Evolutionary conservation across 2,113 vertebrate genomes (phyloP).

Genomic region (Ellobius talpinus): DNA sequence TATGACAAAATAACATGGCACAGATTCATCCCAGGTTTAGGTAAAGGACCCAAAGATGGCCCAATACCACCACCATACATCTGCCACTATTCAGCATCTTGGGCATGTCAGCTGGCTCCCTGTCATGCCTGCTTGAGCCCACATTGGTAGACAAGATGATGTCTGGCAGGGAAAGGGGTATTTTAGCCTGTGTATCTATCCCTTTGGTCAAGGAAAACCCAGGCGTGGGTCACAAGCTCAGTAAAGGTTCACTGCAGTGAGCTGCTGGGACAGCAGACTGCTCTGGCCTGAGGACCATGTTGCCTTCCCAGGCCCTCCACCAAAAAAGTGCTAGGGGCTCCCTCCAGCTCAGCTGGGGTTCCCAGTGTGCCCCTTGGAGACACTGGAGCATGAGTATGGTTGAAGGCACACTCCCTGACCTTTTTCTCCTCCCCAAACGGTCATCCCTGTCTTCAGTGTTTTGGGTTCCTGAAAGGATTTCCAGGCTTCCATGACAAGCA

Average conservation of each 20-base stretch:
- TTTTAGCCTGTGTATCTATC: not conserved
- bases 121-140: not conserved
- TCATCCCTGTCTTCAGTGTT: not conserved
- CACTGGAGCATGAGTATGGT: not conserved
- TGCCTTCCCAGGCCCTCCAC: not conserved
- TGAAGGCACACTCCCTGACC: not conserved
- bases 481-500: not conserved
- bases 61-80: not conserved
- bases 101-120: not conserved
- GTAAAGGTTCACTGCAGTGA: not conserved
- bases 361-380: not conserved
- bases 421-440: not conserved
- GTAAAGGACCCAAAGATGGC: not conserved
- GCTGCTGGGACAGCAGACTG: not conserved
- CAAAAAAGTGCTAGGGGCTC: not conserved
- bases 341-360: not conserved
- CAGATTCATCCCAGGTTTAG: not conserved
- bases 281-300: not conserved
- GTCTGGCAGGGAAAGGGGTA: not conserved
- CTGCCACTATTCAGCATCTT: not conserved
- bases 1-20: accelerated
- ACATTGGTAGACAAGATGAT: not conserved
- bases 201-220: not conserved
- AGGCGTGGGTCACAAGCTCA: not conserved
- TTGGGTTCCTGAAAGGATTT: not conserved